These are phyloP conservation scores for Distichodus sexfasciatus DNA, from an alignment of 2,797 vertebrate genomes.

Conservation along the genomic window DNA sequence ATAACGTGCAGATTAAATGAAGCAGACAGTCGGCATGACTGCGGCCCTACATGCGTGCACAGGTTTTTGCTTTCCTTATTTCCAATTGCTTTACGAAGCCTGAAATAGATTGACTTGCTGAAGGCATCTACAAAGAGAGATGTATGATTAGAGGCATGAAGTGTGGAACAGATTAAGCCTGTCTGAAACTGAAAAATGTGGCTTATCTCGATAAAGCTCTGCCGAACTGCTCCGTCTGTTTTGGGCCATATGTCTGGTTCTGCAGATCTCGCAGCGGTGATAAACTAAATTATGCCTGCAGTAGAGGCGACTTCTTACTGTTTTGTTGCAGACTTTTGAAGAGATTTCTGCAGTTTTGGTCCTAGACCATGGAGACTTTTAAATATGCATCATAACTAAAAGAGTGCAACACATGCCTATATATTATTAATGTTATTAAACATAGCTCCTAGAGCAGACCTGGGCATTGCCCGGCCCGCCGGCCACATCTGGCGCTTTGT, in stretches of 20 bases:
- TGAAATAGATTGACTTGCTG: slow-evolving; percentile 5
- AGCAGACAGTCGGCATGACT: slow-evolving; percentile 4
- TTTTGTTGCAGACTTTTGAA: slow-evolving; percentile 20
- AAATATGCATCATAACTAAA: slow-evolving; percentile 19
- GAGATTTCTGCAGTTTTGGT: background rate
- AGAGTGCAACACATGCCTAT: background rate
- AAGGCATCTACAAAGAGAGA: slow-evolving; percentile 1
- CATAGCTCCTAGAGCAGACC: too few relatives aligned
- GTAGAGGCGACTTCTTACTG: slow-evolving; percentile 11
- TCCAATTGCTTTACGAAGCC: slow-evolving; percentile 4
- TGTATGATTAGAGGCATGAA: background rate
- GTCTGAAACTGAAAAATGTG: background rate
- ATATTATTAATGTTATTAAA: slow-evolving; percentile 2
- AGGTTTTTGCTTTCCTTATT: slow-evolving; percentile 7
- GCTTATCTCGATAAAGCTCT: slow-evolving; percentile 1
- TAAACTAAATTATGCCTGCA: slow-evolving; percentile 5
- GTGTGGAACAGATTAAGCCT: slow-evolving; percentile 5
- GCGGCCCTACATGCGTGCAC: slow-evolving; percentile 13
- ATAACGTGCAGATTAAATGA: slow-evolving; percentile 18
- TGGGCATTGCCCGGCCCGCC: too few relatives aligned
- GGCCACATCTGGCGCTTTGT: too few relatives aligned
- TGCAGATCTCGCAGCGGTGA: background rate
- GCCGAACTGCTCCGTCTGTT: background rate
- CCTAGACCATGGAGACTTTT: background rate
- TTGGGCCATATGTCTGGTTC: slow-evolving; percentile 12